A percentile compares a stretch with the other conserved stretches of the same genome.
Evolutionary conservation across 2,888 invertebrate species (phyloP).

Genomic region (Rhingia campestris): DNA sequence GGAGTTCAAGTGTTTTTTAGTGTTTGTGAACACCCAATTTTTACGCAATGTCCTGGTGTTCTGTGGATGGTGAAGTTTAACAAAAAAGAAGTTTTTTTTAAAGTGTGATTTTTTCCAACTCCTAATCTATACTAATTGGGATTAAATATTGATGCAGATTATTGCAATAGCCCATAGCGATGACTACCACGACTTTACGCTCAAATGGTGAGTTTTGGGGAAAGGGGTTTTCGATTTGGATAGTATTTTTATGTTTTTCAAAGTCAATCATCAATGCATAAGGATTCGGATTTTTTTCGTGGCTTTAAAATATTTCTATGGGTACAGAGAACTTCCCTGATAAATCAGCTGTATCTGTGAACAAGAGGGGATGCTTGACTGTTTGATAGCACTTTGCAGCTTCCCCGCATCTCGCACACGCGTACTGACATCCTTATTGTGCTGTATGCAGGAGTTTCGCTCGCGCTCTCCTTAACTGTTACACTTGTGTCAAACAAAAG

Average conservation of each 20-base stretch:
- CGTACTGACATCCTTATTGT: conserved; percentile 43
- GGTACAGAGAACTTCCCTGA: conserved; percentile 65
- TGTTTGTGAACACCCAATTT: conserved; percentile 22
- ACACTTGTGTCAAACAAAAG: conserved; percentile 67
- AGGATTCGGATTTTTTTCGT: conserved; percentile 29
- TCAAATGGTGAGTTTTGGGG: conserved; percentile 74
- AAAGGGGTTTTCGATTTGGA: neutral
- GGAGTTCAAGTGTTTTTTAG: conserved; percentile 16
- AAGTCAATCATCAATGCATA: conserved; percentile 45
- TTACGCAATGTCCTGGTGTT: neutral
- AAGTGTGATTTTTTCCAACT: conserved; percentile 18
- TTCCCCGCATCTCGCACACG: conserved; percentile 62
- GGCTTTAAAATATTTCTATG: conserved; percentile 38
- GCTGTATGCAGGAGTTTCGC: conserved; percentile 51
- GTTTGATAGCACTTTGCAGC: conserved; percentile 61
- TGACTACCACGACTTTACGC: conserved; percentile 74
- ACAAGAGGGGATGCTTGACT: conserved; percentile 67
- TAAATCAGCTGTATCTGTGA: conserved; percentile 73
- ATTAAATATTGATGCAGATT: conserved; percentile 64
- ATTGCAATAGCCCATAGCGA: conserved; percentile 32
- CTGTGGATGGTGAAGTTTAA: neutral
- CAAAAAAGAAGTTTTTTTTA: no score
- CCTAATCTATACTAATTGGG: conserved; percentile 31
- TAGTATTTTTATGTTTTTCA: conserved; percentile 6
- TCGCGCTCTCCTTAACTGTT: conserved; percentile 44